These are phyloP conservation scores for Mylabris phalerata DNA, from an alignment of 1,140 invertebrate genomes.

Conservation along the genomic window DNA sequence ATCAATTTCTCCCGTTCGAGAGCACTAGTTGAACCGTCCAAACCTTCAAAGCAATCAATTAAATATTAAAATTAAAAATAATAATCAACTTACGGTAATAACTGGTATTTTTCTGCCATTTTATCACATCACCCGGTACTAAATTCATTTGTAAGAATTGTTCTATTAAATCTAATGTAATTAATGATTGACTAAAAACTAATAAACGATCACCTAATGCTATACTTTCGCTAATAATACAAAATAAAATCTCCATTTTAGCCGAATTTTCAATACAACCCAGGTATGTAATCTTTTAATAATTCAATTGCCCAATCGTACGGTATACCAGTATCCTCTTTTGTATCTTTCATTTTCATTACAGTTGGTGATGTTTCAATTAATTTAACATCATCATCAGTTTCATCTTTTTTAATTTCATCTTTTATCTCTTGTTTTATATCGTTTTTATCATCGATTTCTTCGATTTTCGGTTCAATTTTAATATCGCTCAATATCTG, in stretches of 20 bases:
- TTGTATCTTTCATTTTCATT: conserved; percentile 33
- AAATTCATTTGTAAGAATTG: conserved; percentile 78
- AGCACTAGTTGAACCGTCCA: conserved; percentile 93
- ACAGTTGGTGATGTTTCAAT: conserved; percentile 3
- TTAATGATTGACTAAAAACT: conserved; percentile 95
- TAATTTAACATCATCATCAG: conserved; percentile 21
- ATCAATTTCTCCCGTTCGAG: conserved; percentile 93
- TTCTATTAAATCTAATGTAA: conserved; percentile 96
- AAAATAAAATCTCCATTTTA: conserved; percentile 93
- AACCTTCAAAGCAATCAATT: conserved; percentile 45
- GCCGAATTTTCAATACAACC: conserved; percentile 89
- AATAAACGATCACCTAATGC: conserved; percentile 82
- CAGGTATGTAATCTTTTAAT: conserved; percentile 79
- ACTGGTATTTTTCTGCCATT: conserved; percentile 80
- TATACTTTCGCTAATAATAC: conserved; percentile 86
- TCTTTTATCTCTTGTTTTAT: conserved; percentile 34
- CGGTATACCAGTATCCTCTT: conserved; percentile 71
- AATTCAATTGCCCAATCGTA: conserved; percentile 78
- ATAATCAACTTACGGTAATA: conserved; percentile 74
- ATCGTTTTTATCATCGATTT: conserved; percentile 31
- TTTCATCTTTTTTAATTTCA: conserved; percentile 39
- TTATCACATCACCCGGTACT: conserved; percentile 67
- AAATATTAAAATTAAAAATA: conserved; percentile 4
- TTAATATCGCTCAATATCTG: conserved; percentile 42
- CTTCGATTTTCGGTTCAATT: conserved; percentile 37